These are phyloP conservation scores for Diadophis punctatus DNA, from an alignment of 2,113 vertebrate species.

Conservation along the genomic window DNA sequence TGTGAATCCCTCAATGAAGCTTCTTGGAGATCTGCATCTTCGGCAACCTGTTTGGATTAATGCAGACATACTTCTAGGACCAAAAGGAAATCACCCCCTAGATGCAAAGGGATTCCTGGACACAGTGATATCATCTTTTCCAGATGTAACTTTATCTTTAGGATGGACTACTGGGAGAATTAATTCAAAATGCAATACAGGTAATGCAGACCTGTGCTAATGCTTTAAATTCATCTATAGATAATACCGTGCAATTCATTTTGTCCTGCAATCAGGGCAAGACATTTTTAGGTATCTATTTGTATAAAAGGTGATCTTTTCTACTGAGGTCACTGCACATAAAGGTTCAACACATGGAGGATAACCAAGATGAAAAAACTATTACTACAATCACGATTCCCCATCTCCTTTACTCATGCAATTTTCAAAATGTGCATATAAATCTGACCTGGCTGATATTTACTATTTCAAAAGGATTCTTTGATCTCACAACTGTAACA, in stretches of 20 bases:
- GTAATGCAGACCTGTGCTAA: constrained; percentile 53
- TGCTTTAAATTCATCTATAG: neutral
- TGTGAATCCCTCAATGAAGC: constrained; percentile 72
- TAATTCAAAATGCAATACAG: constrained; percentile 69
- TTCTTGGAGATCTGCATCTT: constrained; percentile 67
- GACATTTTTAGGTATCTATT: neutral
- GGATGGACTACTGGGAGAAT: constrained; percentile 88
- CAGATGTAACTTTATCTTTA: constrained; percentile 78
- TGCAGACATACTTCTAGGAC: constrained; percentile 84
- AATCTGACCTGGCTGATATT: neutral
- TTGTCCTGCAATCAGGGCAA: neutral
- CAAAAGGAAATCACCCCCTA: constrained; percentile 68
- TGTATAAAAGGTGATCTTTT: neutral
- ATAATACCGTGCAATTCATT: neutral
- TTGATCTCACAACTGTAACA: neutral
- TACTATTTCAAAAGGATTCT: neutral
- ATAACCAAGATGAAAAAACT: neutral
- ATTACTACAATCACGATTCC: neutral
- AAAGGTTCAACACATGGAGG: neutral
- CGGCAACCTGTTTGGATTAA: constrained; percentile 83
- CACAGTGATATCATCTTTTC: constrained; percentile 64
- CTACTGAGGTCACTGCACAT: neutral
- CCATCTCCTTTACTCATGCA: neutral
- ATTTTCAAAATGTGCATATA: neutral
- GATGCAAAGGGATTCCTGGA: constrained; percentile 72